phyloP scores from a whole-genome alignment of 1,140 invertebrate genomes.

The Lordiphosa clarofinis region DNA sequence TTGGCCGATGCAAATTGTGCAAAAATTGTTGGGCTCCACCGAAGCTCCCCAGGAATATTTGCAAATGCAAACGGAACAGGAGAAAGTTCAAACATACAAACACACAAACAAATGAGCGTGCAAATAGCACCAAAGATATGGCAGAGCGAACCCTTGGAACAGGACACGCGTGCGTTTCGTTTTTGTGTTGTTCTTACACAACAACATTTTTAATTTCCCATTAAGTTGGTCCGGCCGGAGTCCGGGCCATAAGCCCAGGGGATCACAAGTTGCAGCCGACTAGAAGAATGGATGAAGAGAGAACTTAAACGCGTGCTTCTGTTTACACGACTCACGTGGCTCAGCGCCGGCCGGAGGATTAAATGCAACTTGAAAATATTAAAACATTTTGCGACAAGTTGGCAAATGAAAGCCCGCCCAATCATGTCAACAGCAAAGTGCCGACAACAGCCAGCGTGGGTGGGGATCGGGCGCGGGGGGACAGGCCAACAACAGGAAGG shows the following conservation, averaged over 20 bases:
- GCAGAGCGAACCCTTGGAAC: conserved; percentile 7
- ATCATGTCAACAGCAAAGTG: conserved; percentile 72
- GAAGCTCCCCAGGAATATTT: conserved; percentile 69
- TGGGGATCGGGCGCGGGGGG: background rate
- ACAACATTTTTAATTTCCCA: conserved; percentile 58
- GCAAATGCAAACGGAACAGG: conserved; percentile 79
- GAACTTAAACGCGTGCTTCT: conserved; percentile 53
- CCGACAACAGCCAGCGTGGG: conserved; percentile 17
- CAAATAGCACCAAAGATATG: conserved; percentile 55
- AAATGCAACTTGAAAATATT: conserved; percentile 78
- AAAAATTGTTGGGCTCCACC: conserved; percentile 58
- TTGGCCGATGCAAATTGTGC: conserved; percentile 55
- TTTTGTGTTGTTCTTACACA: conserved; percentile 32
- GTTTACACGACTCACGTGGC: conserved; percentile 74
- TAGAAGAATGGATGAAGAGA: conserved; percentile 14
- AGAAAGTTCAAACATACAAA: conserved; percentile 80
- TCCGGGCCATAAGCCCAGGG: conserved; percentile 15
- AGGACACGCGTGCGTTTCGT: conserved; percentile 35
- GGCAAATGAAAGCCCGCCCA: conserved; percentile 72
- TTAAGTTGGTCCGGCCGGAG: conserved; percentile 25
- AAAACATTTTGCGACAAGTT: conserved; percentile 78
- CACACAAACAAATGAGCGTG: conserved; percentile 79
- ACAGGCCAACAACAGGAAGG: conserved; percentile 70
- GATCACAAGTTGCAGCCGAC: conserved; percentile 44
- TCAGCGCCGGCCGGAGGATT: conserved; percentile 52